Conservation (phyloP, 2,888 invertebrate species). For the Maniola hyperantus region DNA sequence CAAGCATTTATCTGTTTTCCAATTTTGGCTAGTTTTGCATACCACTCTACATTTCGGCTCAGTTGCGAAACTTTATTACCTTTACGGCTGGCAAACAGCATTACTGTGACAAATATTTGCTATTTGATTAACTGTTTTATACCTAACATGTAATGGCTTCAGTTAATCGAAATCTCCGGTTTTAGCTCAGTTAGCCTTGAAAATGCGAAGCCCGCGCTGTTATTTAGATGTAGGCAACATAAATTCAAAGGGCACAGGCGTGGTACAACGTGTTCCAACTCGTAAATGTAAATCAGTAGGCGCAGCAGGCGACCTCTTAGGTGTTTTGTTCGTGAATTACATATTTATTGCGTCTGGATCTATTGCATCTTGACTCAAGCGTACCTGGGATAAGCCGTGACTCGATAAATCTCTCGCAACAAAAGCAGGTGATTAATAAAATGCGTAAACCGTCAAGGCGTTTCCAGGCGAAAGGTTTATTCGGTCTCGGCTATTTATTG, state of each 20-base stretch:
- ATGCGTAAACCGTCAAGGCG: conserved; percentile 22
- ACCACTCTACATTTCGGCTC: neutral
- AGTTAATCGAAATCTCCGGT: conserved; percentile 26
- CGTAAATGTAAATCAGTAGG: conserved; percentile 73
- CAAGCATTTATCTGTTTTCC: neutral
- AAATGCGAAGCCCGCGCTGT: conserved; percentile 49
- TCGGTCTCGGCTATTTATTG: conserved; percentile 16
- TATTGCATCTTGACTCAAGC: conserved; percentile 46
- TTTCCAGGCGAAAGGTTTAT: conserved; percentile 16
- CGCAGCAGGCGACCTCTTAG: conserved; percentile 77
- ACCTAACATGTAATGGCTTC: conserved; percentile 14
- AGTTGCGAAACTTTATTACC: neutral
- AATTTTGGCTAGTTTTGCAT: neutral
- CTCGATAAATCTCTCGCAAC: conserved; percentile 36
- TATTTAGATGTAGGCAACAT: conserved; percentile 65
- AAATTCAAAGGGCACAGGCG: conserved; percentile 77
- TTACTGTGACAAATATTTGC: neutral
- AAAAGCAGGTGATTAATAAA: conserved; percentile 33
- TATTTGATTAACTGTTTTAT: conserved; percentile 2
- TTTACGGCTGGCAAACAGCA: neutral
- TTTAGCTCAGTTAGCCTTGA: conserved; percentile 38
- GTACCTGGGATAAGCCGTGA: conserved; percentile 34
- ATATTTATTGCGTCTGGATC: conserved; percentile 64
- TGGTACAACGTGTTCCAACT: conserved; percentile 59
- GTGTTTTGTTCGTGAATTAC: conserved; percentile 70